A percentile compares a stretch with the other conserved stretches of the same genome.
phyloP scores from a whole-genome alignment of 2,797 vertebrate genomes.

The Microcaecilia unicolor region DNA sequence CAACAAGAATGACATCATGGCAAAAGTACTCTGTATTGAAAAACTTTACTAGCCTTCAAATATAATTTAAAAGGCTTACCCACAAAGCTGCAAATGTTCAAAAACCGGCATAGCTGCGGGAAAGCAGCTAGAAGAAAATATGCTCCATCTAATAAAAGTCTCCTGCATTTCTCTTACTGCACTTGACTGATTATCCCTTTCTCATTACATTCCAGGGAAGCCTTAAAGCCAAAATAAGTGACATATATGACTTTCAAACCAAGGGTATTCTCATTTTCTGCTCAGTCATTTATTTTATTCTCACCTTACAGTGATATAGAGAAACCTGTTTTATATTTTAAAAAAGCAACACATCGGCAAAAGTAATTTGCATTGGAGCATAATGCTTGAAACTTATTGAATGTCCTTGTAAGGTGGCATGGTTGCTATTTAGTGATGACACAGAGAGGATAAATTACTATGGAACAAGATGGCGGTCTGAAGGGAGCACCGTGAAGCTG shows the following conservation, averaged over 20 bases:
- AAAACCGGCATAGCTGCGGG: too few relatives aligned
- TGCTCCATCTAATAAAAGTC: slow-evolving; percentile 1
- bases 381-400: neutral
- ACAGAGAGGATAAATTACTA: slow-evolving; percentile 3
- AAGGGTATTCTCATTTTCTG: slow-evolving; percentile 19
- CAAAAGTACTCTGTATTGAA: too few relatives aligned
- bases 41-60: too few relatives aligned
- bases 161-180: slow-evolving; percentile 4
- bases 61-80: too few relatives aligned
- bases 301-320: slow-evolving; percentile 4
- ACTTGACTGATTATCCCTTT: slow-evolving; percentile 7
- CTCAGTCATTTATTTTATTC: slow-evolving; percentile 18
- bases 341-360: neutral
- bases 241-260: slow-evolving; percentile 4
- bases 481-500: too few relatives aligned
- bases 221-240: slow-evolving; percentile 4
- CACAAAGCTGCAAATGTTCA: too few relatives aligned
- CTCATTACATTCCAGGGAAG: slow-evolving; percentile 1
- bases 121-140: slow-evolving; percentile 28
- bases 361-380: slow-evolving; percentile 4
- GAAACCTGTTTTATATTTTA: slow-evolving; percentile 3
- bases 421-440: slow-evolving; percentile 9
- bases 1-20: too few relatives aligned
- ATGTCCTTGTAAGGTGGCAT: neutral
- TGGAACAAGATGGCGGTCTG: too few relatives aligned